Evolutionary conservation across 2,797 vertebrate genomes (phyloP), one percentile per base, ranked within the genome.

Genomic region (Bradypus variegatus): DNA sequence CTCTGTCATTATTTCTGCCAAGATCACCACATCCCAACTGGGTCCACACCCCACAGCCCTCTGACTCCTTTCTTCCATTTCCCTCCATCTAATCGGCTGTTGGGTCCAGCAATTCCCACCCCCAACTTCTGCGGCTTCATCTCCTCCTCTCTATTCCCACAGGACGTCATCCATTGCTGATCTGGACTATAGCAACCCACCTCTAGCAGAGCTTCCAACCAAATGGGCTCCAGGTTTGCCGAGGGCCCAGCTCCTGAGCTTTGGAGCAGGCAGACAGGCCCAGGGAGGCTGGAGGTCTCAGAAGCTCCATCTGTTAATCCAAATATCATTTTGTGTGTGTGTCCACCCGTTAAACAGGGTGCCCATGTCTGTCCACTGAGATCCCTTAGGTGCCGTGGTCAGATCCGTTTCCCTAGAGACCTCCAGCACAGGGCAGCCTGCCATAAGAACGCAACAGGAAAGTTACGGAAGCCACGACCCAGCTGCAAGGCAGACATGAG

Each of bases 181-280:
- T 13, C 48, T 58, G 90, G 18, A 48, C 12, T 12, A 14, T 7
- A 38, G 50, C 81, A 33, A 27, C 25, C 21, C n/a, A 73, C n/a
- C 31, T 14, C 31, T 25, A 29, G 36, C 13, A 18, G 33, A 55
- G 36, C 48, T 76, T 76, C 64, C 12, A 5, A 29, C 36, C 45
- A 29, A 27, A 18, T 0, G 2, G 29, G 50, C 64, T 15, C 8
- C 11, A 60, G 31, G 13, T 41, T 0, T 53, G 65, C 77, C 2
- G 5, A 55, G 55, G 4, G 12, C 15, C 13, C 16, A 25, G 48
- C 19, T 29, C 9, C 48, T 73, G 8, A 31, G 53, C 5, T 14
- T 62, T 0, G 0, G 18, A 7, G 25, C 0, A 1, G 14, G 36
- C 48, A n/a, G 69, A 16, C 21, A 48, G 53, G 7, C 55, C 29